Percentiles rank a stretch among this genome's conserved stretches.
phyloP scores from a whole-genome alignment of 2,113 vertebrate genomes.

The Aythya baeri region DNA sequence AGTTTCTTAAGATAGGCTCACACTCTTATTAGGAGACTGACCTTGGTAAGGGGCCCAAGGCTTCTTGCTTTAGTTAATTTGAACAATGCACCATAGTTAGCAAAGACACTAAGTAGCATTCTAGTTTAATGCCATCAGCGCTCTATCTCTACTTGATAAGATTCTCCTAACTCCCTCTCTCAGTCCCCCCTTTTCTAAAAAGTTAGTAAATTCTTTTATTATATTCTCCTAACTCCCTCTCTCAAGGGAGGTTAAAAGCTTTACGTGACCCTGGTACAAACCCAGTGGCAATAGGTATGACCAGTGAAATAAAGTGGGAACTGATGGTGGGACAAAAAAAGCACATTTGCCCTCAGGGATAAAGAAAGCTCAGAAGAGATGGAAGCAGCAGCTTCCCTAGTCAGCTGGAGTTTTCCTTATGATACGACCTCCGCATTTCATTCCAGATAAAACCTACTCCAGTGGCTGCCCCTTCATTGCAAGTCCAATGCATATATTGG shows the following conservation, averaged over 20 bases:
- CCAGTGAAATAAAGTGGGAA: background rate
- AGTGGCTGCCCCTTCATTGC: background rate
- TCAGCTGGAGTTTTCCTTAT: background rate
- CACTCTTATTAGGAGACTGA: too few species aligned
- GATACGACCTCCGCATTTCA: background rate
- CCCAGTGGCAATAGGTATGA: background rate
- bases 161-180: too few species aligned
- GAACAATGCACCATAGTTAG: too few species aligned
- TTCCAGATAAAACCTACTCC: background rate
- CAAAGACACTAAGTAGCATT: too few species aligned
- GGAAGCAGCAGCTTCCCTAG: background rate
- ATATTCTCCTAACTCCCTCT: too few species aligned
- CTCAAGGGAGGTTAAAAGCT: background rate
- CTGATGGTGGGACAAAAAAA: background rate
- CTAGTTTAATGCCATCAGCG: too few species aligned
- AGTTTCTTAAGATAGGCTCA: too few species aligned
- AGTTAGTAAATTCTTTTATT: too few species aligned
- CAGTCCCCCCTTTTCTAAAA: too few species aligned
- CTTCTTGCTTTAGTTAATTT: too few species aligned
- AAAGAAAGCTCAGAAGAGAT: background rate
- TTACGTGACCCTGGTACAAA: background rate
- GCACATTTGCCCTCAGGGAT: background rate
- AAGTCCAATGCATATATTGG: background rate
- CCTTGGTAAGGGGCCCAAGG: too few species aligned
- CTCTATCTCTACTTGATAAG: too few species aligned